Evolutionary conservation across 1,140 invertebrate genomes (phyloP).

Genomic region (Plodia interpunctella): DNA sequence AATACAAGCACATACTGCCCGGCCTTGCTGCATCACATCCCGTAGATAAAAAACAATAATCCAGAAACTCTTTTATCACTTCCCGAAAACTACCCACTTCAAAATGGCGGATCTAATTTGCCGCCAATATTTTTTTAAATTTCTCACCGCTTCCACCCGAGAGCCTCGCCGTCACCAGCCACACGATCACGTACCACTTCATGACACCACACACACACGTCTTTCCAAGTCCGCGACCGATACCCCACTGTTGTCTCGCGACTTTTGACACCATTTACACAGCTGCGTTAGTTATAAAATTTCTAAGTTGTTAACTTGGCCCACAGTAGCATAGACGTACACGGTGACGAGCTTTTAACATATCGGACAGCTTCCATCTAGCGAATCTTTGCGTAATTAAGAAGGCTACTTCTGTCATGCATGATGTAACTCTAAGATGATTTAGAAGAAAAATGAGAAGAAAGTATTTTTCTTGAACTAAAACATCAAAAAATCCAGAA

Average conservation of each 20-base stretch:
- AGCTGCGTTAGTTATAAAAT: too few species aligned
- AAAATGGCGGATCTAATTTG: background rate
- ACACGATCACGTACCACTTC: background rate
- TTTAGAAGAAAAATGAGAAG: too few species aligned
- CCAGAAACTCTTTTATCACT: background rate
- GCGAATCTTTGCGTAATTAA: too few species aligned
- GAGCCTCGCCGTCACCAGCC: background rate
- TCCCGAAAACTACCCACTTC: background rate
- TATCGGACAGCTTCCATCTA: background rate
- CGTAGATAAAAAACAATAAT: background rate
- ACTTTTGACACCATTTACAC: slow-evolving; percentile 2
- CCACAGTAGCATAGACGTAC: too few species aligned
- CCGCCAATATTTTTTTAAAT: background rate
- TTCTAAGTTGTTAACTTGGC: too few species aligned
- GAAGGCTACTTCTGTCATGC: too few species aligned
- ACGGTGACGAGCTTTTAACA: too few species aligned
- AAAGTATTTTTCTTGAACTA: too few species aligned
- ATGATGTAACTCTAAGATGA: too few species aligned
- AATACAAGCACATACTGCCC: background rate
- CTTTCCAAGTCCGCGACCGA: background rate
- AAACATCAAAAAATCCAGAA: too few species aligned
- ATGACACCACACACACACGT: background rate
- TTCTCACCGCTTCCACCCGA: background rate
- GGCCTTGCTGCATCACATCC: background rate
- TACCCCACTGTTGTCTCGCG: background rate